phyloP scores from a whole-genome alignment of 2,888 invertebrate species.

The Hypsopygia costalis region DNA sequence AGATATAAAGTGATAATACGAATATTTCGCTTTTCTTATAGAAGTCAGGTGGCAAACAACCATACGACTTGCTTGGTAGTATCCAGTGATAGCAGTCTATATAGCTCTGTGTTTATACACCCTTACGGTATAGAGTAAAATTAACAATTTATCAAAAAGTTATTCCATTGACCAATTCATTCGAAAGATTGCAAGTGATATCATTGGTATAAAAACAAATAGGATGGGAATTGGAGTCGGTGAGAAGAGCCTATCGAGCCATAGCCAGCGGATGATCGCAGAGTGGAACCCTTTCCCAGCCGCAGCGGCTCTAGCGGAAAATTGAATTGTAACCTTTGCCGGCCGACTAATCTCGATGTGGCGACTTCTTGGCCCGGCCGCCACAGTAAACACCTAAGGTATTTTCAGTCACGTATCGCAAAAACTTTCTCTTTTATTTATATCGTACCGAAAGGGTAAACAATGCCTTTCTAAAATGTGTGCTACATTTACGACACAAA shows the following conservation, averaged over 20 bases:
- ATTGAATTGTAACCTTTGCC: constrained; percentile 58
- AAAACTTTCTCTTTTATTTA: constrained; percentile 35
- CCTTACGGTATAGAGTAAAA: no score
- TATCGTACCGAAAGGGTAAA: constrained; percentile 28
- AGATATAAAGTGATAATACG: no score
- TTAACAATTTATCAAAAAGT: no score
- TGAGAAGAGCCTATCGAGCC: not conserved
- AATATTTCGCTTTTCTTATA: no score
- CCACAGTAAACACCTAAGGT: constrained; percentile 27
- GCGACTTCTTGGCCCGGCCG: constrained; percentile 23
- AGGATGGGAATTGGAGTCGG: not conserved
- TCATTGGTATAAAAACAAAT: not conserved
- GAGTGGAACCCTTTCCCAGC: constrained; percentile 12
- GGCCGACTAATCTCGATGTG: constrained; percentile 37
- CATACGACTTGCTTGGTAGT: no score
- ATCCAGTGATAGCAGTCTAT: no score
- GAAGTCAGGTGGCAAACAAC: no score
- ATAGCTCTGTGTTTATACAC: no score
- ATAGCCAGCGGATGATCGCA: constrained; percentile 16
- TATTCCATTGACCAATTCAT: no score
- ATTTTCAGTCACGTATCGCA: constrained; percentile 32
- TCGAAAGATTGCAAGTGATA: no score
- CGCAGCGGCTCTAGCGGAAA: constrained; percentile 39
- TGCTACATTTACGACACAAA: constrained; percentile 16
- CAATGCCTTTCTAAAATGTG: constrained; percentile 12